Percentiles rank a stretch among this genome's conserved stretches.
Conservation (phyloP, 2,888 invertebrate genomes). For the Cryptocephalus primarius region DNA sequence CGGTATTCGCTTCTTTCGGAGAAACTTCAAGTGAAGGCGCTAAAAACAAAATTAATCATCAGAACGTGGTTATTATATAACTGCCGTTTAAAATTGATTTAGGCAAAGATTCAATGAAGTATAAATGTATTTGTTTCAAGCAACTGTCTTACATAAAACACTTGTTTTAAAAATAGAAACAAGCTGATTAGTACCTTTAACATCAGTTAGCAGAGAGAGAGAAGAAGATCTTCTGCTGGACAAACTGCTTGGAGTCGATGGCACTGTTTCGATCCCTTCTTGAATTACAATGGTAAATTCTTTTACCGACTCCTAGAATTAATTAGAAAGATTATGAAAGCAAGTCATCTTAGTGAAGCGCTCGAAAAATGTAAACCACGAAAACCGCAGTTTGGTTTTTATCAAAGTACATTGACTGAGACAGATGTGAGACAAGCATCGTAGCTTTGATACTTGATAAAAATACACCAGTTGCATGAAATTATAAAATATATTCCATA, state of each 20-base stretch:
- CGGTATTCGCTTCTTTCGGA: constrained; percentile 18
- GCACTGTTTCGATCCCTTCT: constrained; percentile 15
- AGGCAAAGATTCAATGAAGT: neutral
- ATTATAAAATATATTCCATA: too few species aligned
- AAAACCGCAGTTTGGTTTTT: neutral
- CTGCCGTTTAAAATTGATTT: neutral
- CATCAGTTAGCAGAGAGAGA: constrained; percentile 13
- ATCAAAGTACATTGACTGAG: neutral
- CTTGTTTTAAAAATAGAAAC: neutral
- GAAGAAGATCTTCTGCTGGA: constrained; percentile 14
- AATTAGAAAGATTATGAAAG: neutral
- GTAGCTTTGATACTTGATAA: too few species aligned
- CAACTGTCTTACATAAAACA: too few species aligned
- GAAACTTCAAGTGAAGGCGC: constrained; percentile 2
- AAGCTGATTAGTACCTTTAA: constrained; percentile 13
- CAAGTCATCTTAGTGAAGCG: neutral
- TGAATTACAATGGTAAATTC: constrained; percentile 66
- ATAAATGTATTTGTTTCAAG: neutral
- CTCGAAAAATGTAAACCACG: neutral
- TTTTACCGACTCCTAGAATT: constrained; percentile 57
- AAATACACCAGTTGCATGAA: too few species aligned
- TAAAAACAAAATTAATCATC: neutral
- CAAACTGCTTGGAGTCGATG: constrained; percentile 10
- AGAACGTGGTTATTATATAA: neutral
- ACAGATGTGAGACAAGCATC: neutral